A percentile compares a stretch with the other conserved stretches of the same genome.
Evolutionary conservation across 2,888 invertebrate genomes (phyloP).

Genomic region (Tinea semifulvella): DNA sequence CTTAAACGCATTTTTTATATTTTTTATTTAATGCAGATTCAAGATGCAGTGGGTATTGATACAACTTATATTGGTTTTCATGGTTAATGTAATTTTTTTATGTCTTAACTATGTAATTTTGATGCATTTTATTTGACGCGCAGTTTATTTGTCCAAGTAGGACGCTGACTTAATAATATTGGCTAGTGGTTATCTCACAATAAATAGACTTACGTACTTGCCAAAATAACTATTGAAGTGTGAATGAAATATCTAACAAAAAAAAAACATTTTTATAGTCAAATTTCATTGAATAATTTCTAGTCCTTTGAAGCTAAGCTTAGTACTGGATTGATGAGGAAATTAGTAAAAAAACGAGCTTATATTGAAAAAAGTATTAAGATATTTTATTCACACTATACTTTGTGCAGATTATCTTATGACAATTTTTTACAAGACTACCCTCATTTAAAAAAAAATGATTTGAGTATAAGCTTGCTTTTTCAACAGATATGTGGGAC

Average conservation of each 20-base stretch:
- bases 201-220: slow-evolving; percentile 1
- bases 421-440: too few relatives aligned
- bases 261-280: background rate
- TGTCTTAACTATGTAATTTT: too few relatives aligned
- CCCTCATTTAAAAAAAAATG: too few relatives aligned
- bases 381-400: background rate
- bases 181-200: background rate
- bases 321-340: background rate
- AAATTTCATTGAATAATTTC: background rate
- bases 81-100: too few relatives aligned
- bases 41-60: too few relatives aligned
- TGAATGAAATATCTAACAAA: background rate
- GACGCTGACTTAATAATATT: background rate
- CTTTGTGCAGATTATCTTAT: too few relatives aligned
- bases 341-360: background rate
- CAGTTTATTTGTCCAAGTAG: background rate
- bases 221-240: background rate
- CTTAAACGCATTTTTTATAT: too few relatives aligned
- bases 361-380: background rate
- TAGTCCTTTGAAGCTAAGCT: slow-evolving; percentile 9
- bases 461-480: too few relatives aligned
- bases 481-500: too few relatives aligned
- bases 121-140: background rate
- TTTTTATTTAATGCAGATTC: too few relatives aligned
- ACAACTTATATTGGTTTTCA: too few relatives aligned